Conservation (phyloP, 2,888 invertebrate genomes). For the Cantharis nigra region DNA sequence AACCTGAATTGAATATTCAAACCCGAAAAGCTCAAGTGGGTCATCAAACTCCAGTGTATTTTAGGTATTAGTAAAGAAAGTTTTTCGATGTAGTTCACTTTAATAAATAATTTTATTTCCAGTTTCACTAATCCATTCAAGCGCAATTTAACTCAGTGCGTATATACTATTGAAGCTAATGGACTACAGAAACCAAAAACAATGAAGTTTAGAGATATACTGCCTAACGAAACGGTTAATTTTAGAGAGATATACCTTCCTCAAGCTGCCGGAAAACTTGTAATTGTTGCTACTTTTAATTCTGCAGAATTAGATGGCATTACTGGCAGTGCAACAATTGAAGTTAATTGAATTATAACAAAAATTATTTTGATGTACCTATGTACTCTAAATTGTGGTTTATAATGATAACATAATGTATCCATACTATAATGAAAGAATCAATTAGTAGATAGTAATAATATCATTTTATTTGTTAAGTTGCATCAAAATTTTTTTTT, state of each 20-base stretch:
- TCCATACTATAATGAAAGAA: neutral
- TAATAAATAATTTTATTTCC: conserved; percentile 25
- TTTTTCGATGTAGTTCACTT: neutral
- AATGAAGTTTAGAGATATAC: conserved; percentile 65
- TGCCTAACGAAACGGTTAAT: conserved; percentile 66
- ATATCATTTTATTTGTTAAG: too few species aligned
- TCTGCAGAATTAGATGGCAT: conserved; percentile 69
- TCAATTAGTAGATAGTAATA: neutral
- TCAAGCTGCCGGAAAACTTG: conserved; percentile 63
- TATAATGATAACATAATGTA: neutral
- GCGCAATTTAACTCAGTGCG: conserved; percentile 66
- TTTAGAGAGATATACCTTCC: conserved; percentile 66
- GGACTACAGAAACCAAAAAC: conserved; percentile 67
- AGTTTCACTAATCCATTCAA: conserved; percentile 72
- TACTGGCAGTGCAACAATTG: conserved; percentile 24
- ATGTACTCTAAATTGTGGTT: neutral
- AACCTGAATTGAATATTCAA: conserved; percentile 69
- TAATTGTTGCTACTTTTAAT: conserved; percentile 68
- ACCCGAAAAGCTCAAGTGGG: conserved; percentile 62
- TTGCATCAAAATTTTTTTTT: neutral
- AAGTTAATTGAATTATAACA: neutral
- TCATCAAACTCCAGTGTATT: conserved; percentile 61
- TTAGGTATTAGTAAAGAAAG: conserved; percentile 44
- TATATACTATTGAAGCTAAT: conserved; percentile 72
- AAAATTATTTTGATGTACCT: neutral